Percentiles rank a stretch among this genome's conserved stretches.
These are phyloP conservation scores for Apocheima hispidaria DNA, from an alignment of 2,888 invertebrate species.

Conservation along the genomic window DNA sequence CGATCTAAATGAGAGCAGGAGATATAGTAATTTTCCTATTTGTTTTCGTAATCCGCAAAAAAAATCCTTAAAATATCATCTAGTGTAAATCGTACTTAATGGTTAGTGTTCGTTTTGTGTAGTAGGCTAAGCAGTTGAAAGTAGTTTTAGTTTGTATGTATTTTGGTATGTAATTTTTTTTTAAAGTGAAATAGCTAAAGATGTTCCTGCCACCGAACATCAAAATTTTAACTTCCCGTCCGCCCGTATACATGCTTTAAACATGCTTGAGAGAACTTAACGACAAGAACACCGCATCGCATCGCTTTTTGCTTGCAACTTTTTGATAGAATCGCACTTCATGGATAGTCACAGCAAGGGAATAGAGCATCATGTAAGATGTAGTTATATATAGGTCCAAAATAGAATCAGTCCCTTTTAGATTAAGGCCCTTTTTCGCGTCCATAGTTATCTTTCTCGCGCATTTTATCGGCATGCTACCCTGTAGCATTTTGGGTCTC, in stretches of 20 bases:
- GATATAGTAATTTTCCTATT: too few species aligned
- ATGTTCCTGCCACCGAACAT: conserved; percentile 63
- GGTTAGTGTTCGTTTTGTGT: too few species aligned
- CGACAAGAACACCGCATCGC: conserved; percentile 64
- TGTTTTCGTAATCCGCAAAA: too few species aligned
- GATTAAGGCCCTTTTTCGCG: too few species aligned
- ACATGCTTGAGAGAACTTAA: conserved; percentile 53
- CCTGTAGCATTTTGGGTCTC: too few species aligned
- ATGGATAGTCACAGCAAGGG: conserved; percentile 25
- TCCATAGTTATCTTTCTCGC: too few species aligned
- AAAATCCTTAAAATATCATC: too few species aligned
- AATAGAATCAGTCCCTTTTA: background rate
- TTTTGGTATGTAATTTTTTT: background rate
- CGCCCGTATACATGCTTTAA: conserved; percentile 54
- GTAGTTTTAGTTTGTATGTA: too few species aligned
- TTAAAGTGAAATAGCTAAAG: conserved; percentile 31
- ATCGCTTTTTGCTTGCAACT: conserved; percentile 71
- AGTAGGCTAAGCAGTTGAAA: too few species aligned
- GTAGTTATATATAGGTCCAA: background rate
- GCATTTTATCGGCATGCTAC: too few species aligned
- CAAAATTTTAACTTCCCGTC: conserved; percentile 52
- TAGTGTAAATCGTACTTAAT: too few species aligned
- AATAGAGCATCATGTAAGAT: conserved; percentile 3
- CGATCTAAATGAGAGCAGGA: too few species aligned
- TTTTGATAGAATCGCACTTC: conserved; percentile 39